Percentiles rank a stretch among this genome's conserved stretches.
phyloP scores from a whole-genome alignment of 2,113 vertebrate genomes.

The human (Homo sapiens) region DNA sequence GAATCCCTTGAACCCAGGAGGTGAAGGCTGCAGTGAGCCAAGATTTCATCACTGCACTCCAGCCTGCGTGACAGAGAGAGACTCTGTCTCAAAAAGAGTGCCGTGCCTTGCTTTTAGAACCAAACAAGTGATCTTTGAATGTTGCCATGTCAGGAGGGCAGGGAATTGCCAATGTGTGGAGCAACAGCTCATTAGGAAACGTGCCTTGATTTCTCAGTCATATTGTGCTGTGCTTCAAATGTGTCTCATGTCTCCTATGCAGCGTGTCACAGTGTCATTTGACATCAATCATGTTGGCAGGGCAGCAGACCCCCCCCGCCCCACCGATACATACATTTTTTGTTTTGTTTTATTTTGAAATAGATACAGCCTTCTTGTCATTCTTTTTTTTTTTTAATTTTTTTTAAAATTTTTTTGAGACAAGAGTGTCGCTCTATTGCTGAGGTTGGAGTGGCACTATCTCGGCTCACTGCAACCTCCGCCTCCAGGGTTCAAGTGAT shows the following conservation, averaged over 20 bases:
- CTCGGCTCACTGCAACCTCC: not conserved
- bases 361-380: not conserved
- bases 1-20: too few species aligned
- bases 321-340: not conserved
- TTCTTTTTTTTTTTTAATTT: not conserved
- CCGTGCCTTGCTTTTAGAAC: not conserved
- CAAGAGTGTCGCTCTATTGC: too few species aligned
- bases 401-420: not conserved
- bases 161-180: not conserved
- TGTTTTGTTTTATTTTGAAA: not conserved
- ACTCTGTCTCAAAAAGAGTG: too few species aligned
- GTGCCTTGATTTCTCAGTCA: not conserved
- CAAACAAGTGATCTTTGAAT: slow-evolving; percentile 3
- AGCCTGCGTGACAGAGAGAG: too few species aligned
- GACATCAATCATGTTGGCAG: not conserved
- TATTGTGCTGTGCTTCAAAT: not conserved
- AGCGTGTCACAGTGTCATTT: not conserved
- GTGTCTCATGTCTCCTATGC: not conserved
- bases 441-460: not conserved
- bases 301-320: not conserved
- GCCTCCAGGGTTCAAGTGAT: not conserved
- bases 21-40: too few species aligned
- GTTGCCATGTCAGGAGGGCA: not conserved
- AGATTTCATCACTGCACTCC: too few species aligned
- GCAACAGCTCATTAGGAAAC: not conserved